Conservation (phyloP, 1,140 invertebrate genomes). For the Limonius californicus region DNA sequence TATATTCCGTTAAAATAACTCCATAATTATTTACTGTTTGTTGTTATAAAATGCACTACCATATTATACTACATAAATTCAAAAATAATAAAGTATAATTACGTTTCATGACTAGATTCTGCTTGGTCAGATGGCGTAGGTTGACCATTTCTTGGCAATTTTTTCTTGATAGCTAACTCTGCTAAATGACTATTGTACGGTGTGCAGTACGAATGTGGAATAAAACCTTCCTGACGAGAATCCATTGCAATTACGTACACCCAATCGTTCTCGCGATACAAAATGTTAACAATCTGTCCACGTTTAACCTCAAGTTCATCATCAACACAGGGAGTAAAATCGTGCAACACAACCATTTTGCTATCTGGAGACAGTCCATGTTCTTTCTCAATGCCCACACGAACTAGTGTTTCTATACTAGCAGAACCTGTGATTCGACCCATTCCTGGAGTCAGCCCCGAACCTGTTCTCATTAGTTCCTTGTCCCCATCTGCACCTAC, state of each 20-base stretch:
- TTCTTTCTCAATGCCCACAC: conserved; percentile 93
- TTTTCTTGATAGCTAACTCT: conserved; percentile 78
- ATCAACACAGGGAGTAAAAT: conserved; percentile 92
- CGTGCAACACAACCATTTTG: conserved; percentile 93
- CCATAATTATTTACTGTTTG: too few relatives aligned
- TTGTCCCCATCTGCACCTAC: conserved; percentile 68
- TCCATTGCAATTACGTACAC: conserved; percentile 90
- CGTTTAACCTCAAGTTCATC: conserved; percentile 82
- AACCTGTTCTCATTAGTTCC: conserved; percentile 60
- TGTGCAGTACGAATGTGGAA: conserved; percentile 90
- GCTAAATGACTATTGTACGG: conserved; percentile 76
- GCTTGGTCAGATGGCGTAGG: conserved; percentile 37
- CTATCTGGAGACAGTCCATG: conserved; percentile 86
- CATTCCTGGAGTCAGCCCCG: conserved; percentile 60
- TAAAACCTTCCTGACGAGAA: conserved; percentile 86
- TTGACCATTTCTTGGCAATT: conserved; percentile 64
- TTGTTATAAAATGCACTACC: too few relatives aligned
- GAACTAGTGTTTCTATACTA: conserved; percentile 89
- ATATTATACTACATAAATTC: too few relatives aligned
- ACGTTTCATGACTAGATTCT: conserved; percentile 42
- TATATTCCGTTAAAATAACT: too few relatives aligned
- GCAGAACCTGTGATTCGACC: conserved; percentile 92
- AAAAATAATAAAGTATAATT: conserved; percentile 21
- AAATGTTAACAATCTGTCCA: conserved; percentile 77
- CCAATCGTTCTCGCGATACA: conserved; percentile 96